Evolutionary conservation across 2,888 invertebrate species (phyloP).

Genomic region (Schrankia costaestrigalis): DNA sequence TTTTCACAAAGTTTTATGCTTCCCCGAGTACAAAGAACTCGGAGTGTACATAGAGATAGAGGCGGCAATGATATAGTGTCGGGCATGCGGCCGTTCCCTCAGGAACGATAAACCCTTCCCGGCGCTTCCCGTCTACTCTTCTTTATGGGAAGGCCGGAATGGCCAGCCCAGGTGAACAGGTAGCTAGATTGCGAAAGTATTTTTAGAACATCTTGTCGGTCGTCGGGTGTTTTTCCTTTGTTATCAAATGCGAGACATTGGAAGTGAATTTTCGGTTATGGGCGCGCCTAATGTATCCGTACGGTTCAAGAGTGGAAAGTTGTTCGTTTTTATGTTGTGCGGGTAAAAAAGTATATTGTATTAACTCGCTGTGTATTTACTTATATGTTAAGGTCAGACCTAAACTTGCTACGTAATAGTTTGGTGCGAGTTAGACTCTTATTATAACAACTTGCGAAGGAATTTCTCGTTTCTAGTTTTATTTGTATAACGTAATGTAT

Average conservation of each 20-base stretch:
- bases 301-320: slow-evolving; percentile 42
- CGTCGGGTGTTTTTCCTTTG: slow-evolving; percentile 77
- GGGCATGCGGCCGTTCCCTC: slow-evolving; percentile 72
- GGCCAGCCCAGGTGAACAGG: slow-evolving; percentile 78
- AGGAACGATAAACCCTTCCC: slow-evolving; percentile 79
- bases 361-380: slow-evolving; percentile 22
- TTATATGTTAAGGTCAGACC: slow-evolving; percentile 19
- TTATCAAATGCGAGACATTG: slow-evolving; percentile 73
- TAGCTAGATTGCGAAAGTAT: slow-evolving; percentile 78
- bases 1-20: slow-evolving; percentile 60
- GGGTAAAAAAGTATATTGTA: slow-evolving; percentile 36
- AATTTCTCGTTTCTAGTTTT: too few species aligned
- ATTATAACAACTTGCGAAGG: not conserved
- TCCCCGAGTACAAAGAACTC: slow-evolving; percentile 59
- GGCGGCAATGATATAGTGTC: slow-evolving; percentile 78
- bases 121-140: slow-evolving; percentile 76
- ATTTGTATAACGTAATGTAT: too few species aligned
- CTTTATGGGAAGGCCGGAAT: slow-evolving; percentile 79
- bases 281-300: slow-evolving; percentile 57
- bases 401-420: slow-evolving; percentile 10
- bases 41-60: slow-evolving; percentile 66
- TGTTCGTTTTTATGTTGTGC: slow-evolving; percentile 45
- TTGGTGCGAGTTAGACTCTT: not conserved
- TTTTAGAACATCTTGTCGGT: slow-evolving; percentile 78
- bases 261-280: slow-evolving; percentile 61